Evolutionary conservation across 2,888 invertebrate genomes (phyloP), one percentile per base, ranked within the genome.

Genomic region (Thelaira solivaga): DNA sequence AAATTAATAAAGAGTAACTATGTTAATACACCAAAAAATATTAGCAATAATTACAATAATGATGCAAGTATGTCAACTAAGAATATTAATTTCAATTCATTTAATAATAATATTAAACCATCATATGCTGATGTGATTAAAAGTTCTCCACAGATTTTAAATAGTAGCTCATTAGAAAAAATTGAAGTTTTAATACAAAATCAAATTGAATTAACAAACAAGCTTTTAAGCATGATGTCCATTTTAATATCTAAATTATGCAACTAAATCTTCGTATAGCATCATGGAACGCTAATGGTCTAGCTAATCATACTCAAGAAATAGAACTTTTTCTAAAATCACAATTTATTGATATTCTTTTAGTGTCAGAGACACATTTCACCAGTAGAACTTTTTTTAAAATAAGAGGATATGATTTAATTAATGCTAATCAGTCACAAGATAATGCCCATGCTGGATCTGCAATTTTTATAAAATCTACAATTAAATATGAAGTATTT

Each of bases 401-500:
- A 36, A 53, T 53, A 29, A 31, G 36, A 13, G 22, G 26, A 1
- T 57, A 39, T 13, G 24, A 57, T 24, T 26, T 57, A 8, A 57
- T 57, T 3, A 26, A 7, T 2, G 22, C 39, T 7, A 24, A 24
- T 13, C 55, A 39, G n/a, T 18, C 51, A 8, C 18, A 31, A 18
- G 31, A 51, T 5, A 22, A 24, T n/a, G 22, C 24, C 4, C 51
- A 29, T 18, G 51, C 18, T 8, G 36, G 53, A 22, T 2, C 31
- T 1, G 20, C 47, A 16, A 22, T 68, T n/a, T 18, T 80, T 34
- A 75, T 73, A n/a, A 80, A 69, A 53, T 41, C 20, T 13, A 24
- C 5, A 29, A 43, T 80, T 2, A 79, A 65, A 61, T 71, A 75
- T 4, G 29, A 20, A 62, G 3, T 55, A 16, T 29, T 13, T 2